Base-by-base conservation (phyloP, 2,888 invertebrate species). In the Calliopum simillimum region DNA sequence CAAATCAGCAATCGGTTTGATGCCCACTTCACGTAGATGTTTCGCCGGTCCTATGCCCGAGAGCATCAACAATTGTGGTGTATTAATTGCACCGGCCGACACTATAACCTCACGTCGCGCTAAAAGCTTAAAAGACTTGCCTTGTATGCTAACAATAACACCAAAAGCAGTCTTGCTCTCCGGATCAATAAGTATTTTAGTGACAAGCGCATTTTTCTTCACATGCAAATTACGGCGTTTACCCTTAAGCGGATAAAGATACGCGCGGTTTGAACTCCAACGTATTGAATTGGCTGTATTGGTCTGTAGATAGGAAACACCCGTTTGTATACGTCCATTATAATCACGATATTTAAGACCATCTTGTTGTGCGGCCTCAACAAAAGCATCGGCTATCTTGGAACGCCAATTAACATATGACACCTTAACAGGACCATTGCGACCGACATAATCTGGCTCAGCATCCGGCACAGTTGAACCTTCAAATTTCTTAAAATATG, bases 11-110 rank as follows among this genome's bases (percentile, higher is more conserved):
- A 92, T 79, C 0, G 90, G 87, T 1, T 88, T 86, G 49, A 90
- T 89, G n/a, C 88, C 88, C 53, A 87, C 79, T 69, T 87, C 84
- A 41, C 83, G 80, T 3, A 91, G 86, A 75, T 91, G 90, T 58
- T 88, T 84, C n/a, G 85, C 86, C 0, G 90, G 91, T 2, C 91
- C 91, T 11, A 93, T 85, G 2, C 94, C 94, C 0, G 93, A 93
- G 19, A 94, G 82, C 94, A 95, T 93, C 6, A 96, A 88, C 11
- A 96, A 82, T 80, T 96, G 95, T 0, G 96, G 94, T 1, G 92
- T 90, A 76, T 93, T 94, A 70, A 95, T 91, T 0, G 94, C 90
- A 0, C 95, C 95, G 2, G 91, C 93, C 12, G 92, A 90, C 3
- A 94, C 74, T 68, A 95, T 91, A 0, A 95, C 90, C 84, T 93